phyloP scores from a whole-genome alignment of 2,888 invertebrate species.

The Chouioia cunea region DNA sequence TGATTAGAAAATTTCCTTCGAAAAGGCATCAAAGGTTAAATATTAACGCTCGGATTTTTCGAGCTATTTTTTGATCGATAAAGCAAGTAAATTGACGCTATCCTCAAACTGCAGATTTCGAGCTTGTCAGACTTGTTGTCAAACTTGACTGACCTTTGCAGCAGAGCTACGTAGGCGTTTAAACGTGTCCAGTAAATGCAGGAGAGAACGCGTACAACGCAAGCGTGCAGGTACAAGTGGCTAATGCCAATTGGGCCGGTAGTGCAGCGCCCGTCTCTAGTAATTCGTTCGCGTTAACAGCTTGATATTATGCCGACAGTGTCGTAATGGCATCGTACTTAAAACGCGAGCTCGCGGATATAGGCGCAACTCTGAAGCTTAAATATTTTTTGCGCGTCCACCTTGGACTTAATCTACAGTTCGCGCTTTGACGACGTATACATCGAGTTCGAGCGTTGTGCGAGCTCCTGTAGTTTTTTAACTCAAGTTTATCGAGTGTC shows the following conservation, averaged over 20 bases:
- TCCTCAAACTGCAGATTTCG: too few species aligned
- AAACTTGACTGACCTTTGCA: too few species aligned
- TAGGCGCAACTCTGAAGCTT: background rate
- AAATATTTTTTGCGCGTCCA: conserved; percentile 3
- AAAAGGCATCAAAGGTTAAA: conserved; percentile 9
- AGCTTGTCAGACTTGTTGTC: too few species aligned
- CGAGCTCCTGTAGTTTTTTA: background rate
- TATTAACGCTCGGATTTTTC: conserved; percentile 1
- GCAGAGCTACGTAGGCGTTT: too few species aligned
- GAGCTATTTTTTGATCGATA: too few species aligned
- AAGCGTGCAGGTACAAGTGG: background rate
- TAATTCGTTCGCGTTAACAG: conserved; percentile 25
- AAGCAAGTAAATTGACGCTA: too few species aligned
- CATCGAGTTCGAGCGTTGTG: background rate
- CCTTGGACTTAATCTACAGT: conserved; percentile 11
- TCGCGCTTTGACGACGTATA: background rate
- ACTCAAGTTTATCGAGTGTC: background rate
- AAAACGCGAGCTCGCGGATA: conserved; percentile 17
- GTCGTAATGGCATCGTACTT: conserved; percentile 17
- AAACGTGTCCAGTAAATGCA: too few species aligned
- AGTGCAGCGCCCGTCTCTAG: background rate
- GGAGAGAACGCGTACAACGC: background rate
- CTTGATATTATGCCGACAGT: background rate
- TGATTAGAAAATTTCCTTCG: conserved; percentile 6
- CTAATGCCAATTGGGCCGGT: conserved; percentile 15